phyloP scores from a whole-genome alignment of 2,113 vertebrate species.

The Clinocottus analis region DNA sequence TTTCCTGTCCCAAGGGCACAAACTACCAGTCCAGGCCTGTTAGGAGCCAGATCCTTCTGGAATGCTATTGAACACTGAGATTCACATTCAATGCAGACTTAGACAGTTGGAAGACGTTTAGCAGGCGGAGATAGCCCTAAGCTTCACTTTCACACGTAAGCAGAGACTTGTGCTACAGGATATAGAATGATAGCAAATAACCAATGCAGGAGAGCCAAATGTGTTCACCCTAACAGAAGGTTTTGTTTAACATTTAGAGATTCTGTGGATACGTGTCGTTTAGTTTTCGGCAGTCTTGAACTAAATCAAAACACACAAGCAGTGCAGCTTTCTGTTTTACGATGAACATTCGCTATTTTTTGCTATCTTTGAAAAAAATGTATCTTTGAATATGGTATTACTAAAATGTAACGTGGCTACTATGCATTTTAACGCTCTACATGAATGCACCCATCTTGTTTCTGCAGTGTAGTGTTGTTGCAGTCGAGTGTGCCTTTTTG shows the following conservation, averaged over 20 bases:
- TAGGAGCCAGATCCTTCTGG: constrained; percentile 32
- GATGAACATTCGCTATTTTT: background rate
- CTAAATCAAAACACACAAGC: background rate
- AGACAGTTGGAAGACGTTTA: background rate
- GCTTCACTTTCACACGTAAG: constrained; percentile 16
- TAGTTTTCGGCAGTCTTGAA: background rate
- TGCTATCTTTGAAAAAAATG: background rate
- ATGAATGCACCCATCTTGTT: background rate
- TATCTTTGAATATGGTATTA: background rate
- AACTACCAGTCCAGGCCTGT: constrained; percentile 59
- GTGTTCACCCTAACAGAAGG: background rate
- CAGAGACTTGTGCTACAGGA: background rate
- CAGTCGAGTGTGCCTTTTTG: background rate
- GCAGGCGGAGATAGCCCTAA: background rate
- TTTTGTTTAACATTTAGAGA: background rate
- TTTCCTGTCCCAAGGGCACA: constrained; percentile 50
- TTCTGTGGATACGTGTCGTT: background rate
- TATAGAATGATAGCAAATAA: background rate
- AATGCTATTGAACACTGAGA: constrained; percentile 42
- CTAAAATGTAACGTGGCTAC: background rate
- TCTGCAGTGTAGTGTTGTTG: background rate
- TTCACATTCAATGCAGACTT: constrained; percentile 3
- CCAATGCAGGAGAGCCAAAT: background rate
- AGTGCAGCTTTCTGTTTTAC: background rate
- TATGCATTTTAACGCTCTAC: background rate